phyloP scores from a whole-genome alignment of 37 sponge, comb jelly and placozoan genomes.

The Chondrilla cf. caribensis region DNA sequence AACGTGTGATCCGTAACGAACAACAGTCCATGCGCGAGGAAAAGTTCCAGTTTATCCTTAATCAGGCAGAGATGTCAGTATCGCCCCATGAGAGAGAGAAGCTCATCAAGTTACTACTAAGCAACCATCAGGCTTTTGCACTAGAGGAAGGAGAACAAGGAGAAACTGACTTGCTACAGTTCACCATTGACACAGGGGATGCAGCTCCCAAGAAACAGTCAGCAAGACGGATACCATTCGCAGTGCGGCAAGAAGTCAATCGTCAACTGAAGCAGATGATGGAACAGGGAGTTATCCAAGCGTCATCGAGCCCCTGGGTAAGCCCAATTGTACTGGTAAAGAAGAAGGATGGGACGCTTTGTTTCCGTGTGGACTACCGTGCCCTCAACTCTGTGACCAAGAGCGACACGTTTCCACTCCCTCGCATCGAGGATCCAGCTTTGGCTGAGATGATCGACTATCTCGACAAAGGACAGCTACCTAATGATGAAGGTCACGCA shows the following conservation, averaged over 20 bases:
- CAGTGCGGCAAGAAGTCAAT: constrained; percentile 40
- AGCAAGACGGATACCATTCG: constrained; percentile 42
- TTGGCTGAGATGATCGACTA: constrained; percentile 20
- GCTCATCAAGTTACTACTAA: too few relatives aligned
- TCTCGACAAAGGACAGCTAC: constrained; percentile 30
- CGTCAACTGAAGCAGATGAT: constrained; percentile 48
- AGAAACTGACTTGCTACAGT: constrained; percentile 35
- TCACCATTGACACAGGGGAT: constrained; percentile 47
- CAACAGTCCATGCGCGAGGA: too few relatives aligned
- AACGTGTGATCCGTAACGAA: too few relatives aligned
- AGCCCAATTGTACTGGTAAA: constrained; percentile 59
- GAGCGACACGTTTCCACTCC: constrained; percentile 43
- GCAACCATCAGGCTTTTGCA: constrained; percentile 9
- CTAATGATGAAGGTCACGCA: constrained; percentile 6
- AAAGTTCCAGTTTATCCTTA: too few relatives aligned
- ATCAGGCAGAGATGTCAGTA: too few relatives aligned
- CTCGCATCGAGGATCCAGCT: constrained; percentile 43
- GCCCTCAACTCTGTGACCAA: constrained; percentile 51
- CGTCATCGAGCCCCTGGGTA: constrained; percentile 49
- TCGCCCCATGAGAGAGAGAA: too few relatives aligned
- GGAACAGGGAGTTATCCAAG: constrained; percentile 41
- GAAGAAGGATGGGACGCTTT: constrained; percentile 47
- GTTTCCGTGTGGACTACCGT: constrained; percentile 54
- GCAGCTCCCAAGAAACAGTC: constrained; percentile 17
- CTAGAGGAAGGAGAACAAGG: constrained; percentile 42